Evolutionary conservation across 2,797 vertebrate genomes (phyloP).

Genomic region (Pterois miles): DNA sequence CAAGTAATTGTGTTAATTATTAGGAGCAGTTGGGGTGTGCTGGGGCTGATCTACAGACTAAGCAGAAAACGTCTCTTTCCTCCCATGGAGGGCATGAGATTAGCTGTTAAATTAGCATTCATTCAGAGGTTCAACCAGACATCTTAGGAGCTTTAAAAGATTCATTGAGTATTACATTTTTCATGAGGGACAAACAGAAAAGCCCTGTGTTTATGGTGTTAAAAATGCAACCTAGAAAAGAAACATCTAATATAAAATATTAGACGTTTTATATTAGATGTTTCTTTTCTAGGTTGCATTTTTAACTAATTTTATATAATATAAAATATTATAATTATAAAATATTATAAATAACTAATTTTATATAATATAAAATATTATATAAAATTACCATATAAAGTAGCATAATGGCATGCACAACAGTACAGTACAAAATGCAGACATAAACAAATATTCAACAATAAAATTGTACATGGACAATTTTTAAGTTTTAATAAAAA

Average conservation of each 20-base stretch:
- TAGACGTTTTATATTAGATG: no score
- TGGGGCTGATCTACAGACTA: constrained; percentile 12
- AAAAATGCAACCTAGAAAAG: background rate
- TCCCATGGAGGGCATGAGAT: background rate
- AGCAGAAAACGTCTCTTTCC: background rate
- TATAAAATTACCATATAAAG: background rate
- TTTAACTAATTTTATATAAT: no score
- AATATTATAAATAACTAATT: no score
- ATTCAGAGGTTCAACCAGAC: background rate
- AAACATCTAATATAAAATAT: background rate
- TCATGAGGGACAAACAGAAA: background rate
- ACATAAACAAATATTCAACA: background rate
- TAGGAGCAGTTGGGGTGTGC: constrained; percentile 2
- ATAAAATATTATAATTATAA: no score
- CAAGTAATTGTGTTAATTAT: constrained; percentile 28
- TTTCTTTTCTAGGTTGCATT: no score
- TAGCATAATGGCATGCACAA: background rate
- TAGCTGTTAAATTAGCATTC: constrained; percentile 1
- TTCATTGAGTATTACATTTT: background rate
- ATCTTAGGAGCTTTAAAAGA: background rate
- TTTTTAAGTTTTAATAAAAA: background rate
- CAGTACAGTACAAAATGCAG: background rate
- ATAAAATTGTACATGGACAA: background rate
- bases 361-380: background rate
- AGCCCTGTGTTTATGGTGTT: background rate